These are phyloP conservation scores for Zaprionus obscuricornis DNA, from an alignment of 2,888 invertebrate genomes.

Conservation along the genomic window DNA sequence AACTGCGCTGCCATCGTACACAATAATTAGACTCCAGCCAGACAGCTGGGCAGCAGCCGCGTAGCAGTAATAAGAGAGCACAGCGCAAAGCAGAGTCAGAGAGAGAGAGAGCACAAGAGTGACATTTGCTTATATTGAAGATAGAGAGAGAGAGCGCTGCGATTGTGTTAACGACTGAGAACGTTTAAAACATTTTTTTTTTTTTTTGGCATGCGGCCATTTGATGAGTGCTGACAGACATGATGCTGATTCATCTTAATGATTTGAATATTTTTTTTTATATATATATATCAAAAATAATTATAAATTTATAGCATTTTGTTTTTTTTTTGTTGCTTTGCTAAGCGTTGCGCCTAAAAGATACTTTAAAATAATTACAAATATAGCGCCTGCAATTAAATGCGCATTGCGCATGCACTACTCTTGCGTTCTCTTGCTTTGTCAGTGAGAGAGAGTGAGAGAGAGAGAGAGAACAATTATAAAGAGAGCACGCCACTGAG, in stretches of 20 bases:
- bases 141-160: constrained; percentile 11
- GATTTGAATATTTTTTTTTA: no score
- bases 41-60: constrained; percentile 53
- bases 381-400: constrained; percentile 20
- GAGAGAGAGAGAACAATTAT: constrained; percentile 1
- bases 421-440: not conserved
- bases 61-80: constrained; percentile 31
- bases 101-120: constrained; percentile 16
- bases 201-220: constrained; percentile 3
- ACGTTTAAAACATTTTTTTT: not conserved
- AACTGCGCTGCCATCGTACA: constrained; percentile 66
- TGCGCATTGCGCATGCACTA: constrained; percentile 32
- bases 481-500: constrained; percentile 5
- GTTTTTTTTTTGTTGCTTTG: no score
- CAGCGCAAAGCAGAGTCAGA: constrained; percentile 21
- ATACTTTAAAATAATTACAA: constrained; percentile 17
- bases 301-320: no score
- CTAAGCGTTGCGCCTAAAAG: constrained; percentile 37
- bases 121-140: no score
- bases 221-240: not conserved
- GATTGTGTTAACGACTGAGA: not conserved
- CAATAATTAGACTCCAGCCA: constrained; percentile 55
- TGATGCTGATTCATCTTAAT: not conserved
- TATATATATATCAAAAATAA: not conserved
- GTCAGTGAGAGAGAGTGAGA: not conserved